These are phyloP conservation scores for Pseudomyrmex dendroicus DNA, from an alignment of 1,140 invertebrate species.

Conservation along the genomic window DNA sequence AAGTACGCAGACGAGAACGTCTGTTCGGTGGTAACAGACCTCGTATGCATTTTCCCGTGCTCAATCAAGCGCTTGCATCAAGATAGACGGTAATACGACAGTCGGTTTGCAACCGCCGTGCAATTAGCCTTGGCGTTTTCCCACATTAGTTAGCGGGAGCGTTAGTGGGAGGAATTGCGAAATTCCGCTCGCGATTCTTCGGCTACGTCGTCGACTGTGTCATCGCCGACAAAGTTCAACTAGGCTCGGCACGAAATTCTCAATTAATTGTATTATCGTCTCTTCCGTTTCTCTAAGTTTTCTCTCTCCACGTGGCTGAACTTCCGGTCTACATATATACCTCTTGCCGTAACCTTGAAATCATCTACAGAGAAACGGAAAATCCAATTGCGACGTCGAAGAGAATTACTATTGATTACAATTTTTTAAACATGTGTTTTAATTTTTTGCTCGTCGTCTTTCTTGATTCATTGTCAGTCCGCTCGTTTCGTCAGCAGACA, in stretches of 20 bases:
- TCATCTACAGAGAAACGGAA: neutral
- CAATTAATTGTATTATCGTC: conserved; percentile 56
- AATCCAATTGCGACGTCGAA: neutral
- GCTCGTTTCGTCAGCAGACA: conserved; percentile 15
- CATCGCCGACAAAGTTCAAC: conserved; percentile 50
- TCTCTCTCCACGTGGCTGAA: conserved; percentile 13
- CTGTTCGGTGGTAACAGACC: neutral
- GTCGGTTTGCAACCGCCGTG: conserved; percentile 48
- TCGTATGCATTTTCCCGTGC: conserved; percentile 9
- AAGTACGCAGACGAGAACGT: neutral
- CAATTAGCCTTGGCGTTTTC: conserved; percentile 74
- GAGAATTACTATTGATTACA: neutral
- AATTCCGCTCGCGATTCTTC: conserved; percentile 63
- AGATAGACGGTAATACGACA: conserved; percentile 56
- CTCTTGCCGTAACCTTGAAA: conserved; percentile 35
- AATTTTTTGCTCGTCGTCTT: neutral
- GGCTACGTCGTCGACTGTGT: conserved; percentile 21
- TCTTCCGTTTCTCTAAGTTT: conserved; percentile 37
- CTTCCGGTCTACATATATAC: conserved; percentile 15
- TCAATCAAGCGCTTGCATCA: conserved; percentile 43
- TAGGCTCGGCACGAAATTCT: conserved; percentile 55
- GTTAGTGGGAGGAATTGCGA: conserved; percentile 65
- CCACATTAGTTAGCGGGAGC: conserved; percentile 67
- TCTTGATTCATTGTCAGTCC: neutral
- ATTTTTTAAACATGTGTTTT: neutral